These are phyloP conservation scores for Drosophila niveifrons DNA, from an alignment of 2,888 invertebrate genomes.

Conservation along the genomic window DNA sequence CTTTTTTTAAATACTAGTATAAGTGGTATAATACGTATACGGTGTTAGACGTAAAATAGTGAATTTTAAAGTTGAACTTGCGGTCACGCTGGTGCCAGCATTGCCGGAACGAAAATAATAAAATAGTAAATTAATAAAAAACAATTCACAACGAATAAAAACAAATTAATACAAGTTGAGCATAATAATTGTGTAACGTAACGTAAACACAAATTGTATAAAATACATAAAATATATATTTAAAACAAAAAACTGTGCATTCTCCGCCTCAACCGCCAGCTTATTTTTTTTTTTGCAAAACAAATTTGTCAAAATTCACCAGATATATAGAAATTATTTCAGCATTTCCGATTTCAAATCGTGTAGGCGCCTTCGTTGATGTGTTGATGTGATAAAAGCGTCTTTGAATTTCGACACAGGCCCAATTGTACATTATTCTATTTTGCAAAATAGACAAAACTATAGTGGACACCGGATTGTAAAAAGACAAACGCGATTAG, in stretches of 20 bases:
- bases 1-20: background rate
- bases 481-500: conserved; percentile 15
- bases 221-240: conserved; percentile 20
- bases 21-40: background rate
- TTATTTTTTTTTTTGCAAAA: conserved; percentile 25
- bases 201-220: background rate
- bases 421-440: background rate
- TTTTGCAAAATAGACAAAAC: conserved; percentile 6
- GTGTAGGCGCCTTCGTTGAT: conserved; percentile 13
- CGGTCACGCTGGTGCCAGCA: conserved; percentile 3
- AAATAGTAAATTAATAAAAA: background rate
- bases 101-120: conserved; percentile 2
- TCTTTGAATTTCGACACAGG: background rate
- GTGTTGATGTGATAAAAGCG: conserved; percentile 13
- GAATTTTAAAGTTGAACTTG: background rate
- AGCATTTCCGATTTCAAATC: conserved; percentile 8
- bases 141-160: background rate
- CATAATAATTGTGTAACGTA: background rate
- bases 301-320: conserved; percentile 47
- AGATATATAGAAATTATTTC: conserved; percentile 21
- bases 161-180: background rate
- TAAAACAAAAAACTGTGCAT: conserved; percentile 21
- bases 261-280: conserved; percentile 29
- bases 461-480: conserved; percentile 30
- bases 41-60: background rate